Conservation (phyloP, 2,888 invertebrate genomes). For the Cecidostiba fungosa region DNA sequence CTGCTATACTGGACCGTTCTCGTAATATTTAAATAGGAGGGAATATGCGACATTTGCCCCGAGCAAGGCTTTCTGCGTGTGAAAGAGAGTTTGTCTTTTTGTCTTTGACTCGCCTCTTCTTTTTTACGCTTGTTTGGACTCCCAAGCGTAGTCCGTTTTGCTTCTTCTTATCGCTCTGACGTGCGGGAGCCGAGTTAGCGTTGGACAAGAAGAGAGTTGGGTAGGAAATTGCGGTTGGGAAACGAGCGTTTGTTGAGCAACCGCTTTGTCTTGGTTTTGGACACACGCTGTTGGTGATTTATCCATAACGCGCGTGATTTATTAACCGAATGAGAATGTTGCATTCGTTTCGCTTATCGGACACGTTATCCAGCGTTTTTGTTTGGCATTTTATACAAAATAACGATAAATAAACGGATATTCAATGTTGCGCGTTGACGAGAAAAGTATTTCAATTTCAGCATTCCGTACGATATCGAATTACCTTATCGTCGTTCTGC, state of each 20-base stretch:
- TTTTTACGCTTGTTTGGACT: slow-evolving; percentile 17
- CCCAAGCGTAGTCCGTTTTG: slow-evolving; percentile 26
- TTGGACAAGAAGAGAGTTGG: slow-evolving; percentile 12
- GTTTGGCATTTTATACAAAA: background rate
- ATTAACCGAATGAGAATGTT: background rate
- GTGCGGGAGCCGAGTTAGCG: background rate
- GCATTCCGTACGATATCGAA: background rate
- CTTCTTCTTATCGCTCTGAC: slow-evolving; percentile 32
- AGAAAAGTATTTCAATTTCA: background rate
- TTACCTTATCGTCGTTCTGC: no score
- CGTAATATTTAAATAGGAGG: slow-evolving; percentile 62
- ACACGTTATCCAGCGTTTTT: background rate
- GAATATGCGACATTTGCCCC: slow-evolving; percentile 48
- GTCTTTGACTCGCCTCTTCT: background rate
- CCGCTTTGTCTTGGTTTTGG: slow-evolving; percentile 7
- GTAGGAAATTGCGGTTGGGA: background rate
- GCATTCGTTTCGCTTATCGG: background rate
- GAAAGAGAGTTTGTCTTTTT: slow-evolving; percentile 7
- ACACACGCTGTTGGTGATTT: background rate
- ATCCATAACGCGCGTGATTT: background rate
- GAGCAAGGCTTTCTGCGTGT: background rate
- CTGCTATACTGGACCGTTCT: no score
- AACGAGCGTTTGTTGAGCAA: slow-evolving; percentile 7
- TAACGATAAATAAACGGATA: background rate
- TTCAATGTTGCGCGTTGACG: background rate